Base-by-base conservation (phyloP, 2,888 invertebrate species). In the Leptinotarsa tumamoca region DNA sequence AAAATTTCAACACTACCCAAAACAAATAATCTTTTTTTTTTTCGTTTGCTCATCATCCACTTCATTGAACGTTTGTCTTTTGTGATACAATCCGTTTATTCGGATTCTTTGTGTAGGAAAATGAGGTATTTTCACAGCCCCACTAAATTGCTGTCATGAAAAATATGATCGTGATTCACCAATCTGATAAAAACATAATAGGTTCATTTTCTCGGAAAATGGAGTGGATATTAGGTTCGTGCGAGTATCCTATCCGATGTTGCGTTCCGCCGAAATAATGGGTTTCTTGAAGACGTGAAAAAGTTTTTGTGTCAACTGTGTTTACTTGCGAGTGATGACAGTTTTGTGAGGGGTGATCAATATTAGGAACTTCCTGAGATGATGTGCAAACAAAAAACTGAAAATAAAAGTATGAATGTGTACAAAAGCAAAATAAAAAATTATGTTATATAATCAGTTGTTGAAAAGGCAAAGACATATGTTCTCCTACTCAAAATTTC, bases 141-240 rank as follows among this genome's bases (percentile, higher is more conserved):
- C 52, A 67, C 67, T 73, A 76, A 76, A 76, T 71, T 76, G 71
- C 76, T 51, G 50, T 56, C 66, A 73, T 69, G 76, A 71, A 74
- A 76, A 76, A 66, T 76, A 76, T 73, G 71, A 76, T 74, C 71
- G 63, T 54, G 66, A 68, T 68, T 58, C 76, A 76, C 73, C 68
- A 72, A 76, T 76, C 73, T 71, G 68, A 71, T 76, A 68, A 63
- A 68, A 67, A 69, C 66, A 66, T 71, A 76, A 74, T 74, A 66
- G 76, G 68, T 73, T 74, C 61, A 71, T 73, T 76, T 76, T 73
- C 69, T 67, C n/a, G 52, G 76, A 76, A 73, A 73, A 76, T 76
- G 68, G 73, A 71, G 73, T 73, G 76, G 76, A 74, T 68, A 76
- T 76, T 76, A 75, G 51, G 58, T 78, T 78, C 73, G 70, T 43